These are phyloP conservation scores for Alouatta palliata DNA, from an alignment of 2,113 vertebrate species.

Conservation along the genomic window DNA sequence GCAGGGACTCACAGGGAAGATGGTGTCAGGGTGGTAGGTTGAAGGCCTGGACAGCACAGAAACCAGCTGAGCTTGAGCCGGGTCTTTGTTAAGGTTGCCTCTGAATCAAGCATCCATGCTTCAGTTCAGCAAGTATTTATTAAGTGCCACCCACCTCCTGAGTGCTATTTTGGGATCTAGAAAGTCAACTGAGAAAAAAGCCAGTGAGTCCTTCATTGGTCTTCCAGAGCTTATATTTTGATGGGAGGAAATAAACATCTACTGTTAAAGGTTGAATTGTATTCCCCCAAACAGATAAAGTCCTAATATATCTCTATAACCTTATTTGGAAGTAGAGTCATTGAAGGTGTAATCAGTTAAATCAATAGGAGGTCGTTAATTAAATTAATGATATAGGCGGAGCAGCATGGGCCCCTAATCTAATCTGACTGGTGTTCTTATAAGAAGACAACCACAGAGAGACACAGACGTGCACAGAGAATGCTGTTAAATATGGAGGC, in stretches of 20 bases:
- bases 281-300: not conserved
- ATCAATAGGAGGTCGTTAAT: not conserved
- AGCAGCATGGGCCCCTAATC: not conserved
- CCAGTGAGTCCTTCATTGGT: not conserved
- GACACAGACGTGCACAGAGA: not conserved
- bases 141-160: not conserved
- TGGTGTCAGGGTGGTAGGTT: not conserved
- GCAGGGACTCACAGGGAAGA: not conserved
- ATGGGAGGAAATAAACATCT: not conserved
- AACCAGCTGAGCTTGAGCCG: not conserved
- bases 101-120: fast-evolving
- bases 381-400: no score
- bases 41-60: not conserved
- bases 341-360: not conserved
- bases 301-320: not conserved
- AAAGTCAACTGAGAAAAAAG: not conserved
- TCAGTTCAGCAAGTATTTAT: not conserved
- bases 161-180: not conserved
- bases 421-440: not conserved
- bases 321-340: not conserved
- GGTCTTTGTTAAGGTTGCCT: not conserved
- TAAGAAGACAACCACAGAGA: not conserved
- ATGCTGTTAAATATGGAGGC: not conserved
- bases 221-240: not conserved
- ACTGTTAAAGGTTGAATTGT: not conserved